phyloP scores from a whole-genome alignment of 2,113 vertebrate genomes.

The Colinus virginianus region DNA sequence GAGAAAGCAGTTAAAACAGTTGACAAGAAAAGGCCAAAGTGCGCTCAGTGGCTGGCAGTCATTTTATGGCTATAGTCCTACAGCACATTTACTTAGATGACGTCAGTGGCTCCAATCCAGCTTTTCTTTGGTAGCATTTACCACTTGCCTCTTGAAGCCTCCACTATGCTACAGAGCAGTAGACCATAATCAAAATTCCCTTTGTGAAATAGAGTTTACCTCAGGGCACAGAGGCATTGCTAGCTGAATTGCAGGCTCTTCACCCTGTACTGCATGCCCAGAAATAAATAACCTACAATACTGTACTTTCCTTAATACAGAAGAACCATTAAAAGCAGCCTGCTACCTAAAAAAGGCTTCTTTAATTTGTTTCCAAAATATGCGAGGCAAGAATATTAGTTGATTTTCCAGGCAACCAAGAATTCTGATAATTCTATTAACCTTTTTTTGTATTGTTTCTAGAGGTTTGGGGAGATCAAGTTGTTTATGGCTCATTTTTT shows the following conservation, averaged over 20 bases:
- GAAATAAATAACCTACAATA: constrained; percentile 76
- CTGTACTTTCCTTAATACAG: constrained; percentile 75
- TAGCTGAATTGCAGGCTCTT: constrained; percentile 75
- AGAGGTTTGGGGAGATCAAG: neutral
- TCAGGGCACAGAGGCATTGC: constrained; percentile 81
- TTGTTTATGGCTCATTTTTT: constrained; percentile 29
- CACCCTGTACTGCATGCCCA: constrained; percentile 57
- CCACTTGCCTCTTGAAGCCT: constrained; percentile 85
- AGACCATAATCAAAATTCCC: constrained; percentile 89
- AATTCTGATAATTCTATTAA: constrained; percentile 3
- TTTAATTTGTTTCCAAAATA: constrained; percentile 62
- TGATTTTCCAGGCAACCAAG: constrained; percentile 56
- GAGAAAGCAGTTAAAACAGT: constrained; percentile 74
- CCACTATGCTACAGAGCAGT: constrained; percentile 84
- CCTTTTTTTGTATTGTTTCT: neutral
- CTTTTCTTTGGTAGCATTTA: constrained; percentile 89
- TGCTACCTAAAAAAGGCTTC: constrained; percentile 29
- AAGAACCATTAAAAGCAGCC: constrained; percentile 73
- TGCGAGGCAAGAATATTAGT: constrained; percentile 53
- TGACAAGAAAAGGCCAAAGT: constrained; percentile 88
- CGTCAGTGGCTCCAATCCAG: constrained; percentile 93
- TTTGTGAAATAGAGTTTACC: constrained; percentile 89
- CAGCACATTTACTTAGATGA: constrained; percentile 93
- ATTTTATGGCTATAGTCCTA: constrained; percentile 87
- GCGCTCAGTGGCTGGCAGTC: constrained; percentile 84